These are phyloP conservation scores for Cecropterus lyciades DNA, from an alignment of 1,140 invertebrate species.

Conservation along the genomic window DNA sequence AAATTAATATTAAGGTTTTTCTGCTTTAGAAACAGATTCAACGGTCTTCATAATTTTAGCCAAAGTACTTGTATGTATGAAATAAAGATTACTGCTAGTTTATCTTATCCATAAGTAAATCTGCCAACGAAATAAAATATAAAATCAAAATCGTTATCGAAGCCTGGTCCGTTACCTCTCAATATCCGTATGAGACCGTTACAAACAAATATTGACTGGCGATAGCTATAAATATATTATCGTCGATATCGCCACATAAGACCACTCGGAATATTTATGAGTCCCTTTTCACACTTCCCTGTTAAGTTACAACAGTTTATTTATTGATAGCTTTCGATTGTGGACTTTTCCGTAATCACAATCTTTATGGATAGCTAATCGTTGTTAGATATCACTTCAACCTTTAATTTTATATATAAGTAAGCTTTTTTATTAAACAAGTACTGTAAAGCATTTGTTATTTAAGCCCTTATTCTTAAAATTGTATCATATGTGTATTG, in stretches of 20 bases:
- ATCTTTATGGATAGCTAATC: neutral
- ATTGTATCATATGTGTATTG: too few species aligned
- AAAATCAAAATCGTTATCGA: conserved; percentile 35
- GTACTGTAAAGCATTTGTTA: too few species aligned
- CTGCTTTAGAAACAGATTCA: too few species aligned
- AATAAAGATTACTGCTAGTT: too few species aligned
- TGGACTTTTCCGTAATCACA: too few species aligned
- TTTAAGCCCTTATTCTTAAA: too few species aligned
- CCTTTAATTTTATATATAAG: too few species aligned
- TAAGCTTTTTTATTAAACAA: too few species aligned
- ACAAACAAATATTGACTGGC: conserved; percentile 40
- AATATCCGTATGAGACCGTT: conserved; percentile 38
- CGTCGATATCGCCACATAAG: conserved; percentile 16
- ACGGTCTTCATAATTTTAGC: too few species aligned
- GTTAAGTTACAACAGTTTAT: conserved; percentile 24
- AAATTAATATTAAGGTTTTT: too few species aligned
- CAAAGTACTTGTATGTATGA: too few species aligned
- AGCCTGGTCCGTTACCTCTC: conserved; percentile 34
- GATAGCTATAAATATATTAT: conserved; percentile 30
- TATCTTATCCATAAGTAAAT: neutral
- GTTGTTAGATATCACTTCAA: too few species aligned
- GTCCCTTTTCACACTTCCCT: conserved; percentile 21
- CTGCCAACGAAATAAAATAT: conserved; percentile 21
- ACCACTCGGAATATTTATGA: conserved; percentile 23
- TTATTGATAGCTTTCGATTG: conserved; percentile 3